Base-by-base conservation (phyloP, 2,113 vertebrate species). In the Esox niger region DNA sequence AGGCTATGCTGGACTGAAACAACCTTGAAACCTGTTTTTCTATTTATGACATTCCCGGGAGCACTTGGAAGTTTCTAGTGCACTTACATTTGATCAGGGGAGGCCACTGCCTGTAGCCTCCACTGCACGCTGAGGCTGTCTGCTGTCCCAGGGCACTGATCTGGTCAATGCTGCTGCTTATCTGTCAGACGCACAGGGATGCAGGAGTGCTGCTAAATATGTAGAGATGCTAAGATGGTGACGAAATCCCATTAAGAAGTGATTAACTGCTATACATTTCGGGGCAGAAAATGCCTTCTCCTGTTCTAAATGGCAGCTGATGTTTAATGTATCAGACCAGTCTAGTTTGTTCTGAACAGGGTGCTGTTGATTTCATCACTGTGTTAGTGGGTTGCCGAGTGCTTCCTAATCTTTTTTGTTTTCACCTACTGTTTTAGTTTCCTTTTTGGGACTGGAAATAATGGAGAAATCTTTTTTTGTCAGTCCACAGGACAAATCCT, bases 171-270 rank as follows among this genome's bases (percentile, higher is more conserved):
- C 10, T 1, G 23, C 47, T 32, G 52, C 52, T 31, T 32, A 21
- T 60, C 33, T 4, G 47, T 71, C 17, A 10, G 47, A 62, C 43
- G 26, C 9, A 56, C 57, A 32, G 9, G 1, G n/a, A 21, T 38
- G 31, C 25, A 46, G 61, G 25, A 23, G 35, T 8, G 55, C 23
- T 8, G 38, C n/a, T 27, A 71, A 75, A 72, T 66, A 60, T 66
- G 52, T 30, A 49, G 63, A 69, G 30, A 21, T 75, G 74, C 66
- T 77, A 75, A 79, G 62, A 7, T 54, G 64, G 76, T 60, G 29
- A 49, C n/a, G 72, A 70, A 58, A 65, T 29, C 68, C 55, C 43
- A 58, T 72, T 72, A 76, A 63, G 1, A 38, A 11, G 2, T 35
- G 72, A 76, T 30, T 35, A 46, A 80, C 30, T 66, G 20, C 15